Percentiles rank a stretch among this genome's conserved stretches.
Evolutionary conservation across 2,113 vertebrate species (phyloP).

Genomic region (Ondatra zibethicus): DNA sequence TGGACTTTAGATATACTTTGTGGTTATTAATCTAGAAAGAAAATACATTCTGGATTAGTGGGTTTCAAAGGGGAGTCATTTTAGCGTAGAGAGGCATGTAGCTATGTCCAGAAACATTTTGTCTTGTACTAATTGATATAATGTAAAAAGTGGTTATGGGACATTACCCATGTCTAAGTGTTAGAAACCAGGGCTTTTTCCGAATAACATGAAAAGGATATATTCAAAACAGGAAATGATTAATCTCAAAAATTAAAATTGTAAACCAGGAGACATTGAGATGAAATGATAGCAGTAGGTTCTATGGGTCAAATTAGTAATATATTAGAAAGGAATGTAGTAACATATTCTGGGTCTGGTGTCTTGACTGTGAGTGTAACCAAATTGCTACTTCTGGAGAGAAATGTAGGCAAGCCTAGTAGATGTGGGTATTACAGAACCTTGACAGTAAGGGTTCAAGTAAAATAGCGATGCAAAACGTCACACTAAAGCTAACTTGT

Average conservation of each 20-base stretch:
- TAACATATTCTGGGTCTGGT: too few relatives aligned
- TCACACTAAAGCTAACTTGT: background rate
- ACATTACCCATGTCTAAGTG: background rate
- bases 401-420: background rate
- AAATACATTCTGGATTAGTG: background rate
- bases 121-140: background rate
- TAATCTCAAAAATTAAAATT: background rate
- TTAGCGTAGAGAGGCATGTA: background rate
- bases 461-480: background rate
- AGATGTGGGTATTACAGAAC: background rate
- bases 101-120: background rate
- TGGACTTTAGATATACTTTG: background rate
- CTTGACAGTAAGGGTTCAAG: background rate
- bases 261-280: background rate
- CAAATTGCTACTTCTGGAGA: background rate
- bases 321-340: background rate
- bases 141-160: background rate
- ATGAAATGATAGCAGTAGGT: background rate
- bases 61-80: background rate
- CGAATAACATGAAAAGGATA: too few relatives aligned
- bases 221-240: background rate
- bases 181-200: background rate
- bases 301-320: background rate
- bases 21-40: background rate
- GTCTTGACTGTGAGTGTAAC: background rate